Percentiles rank a stretch among this genome's conserved stretches.
These are phyloP conservation scores for Drosophila pectinifera DNA, from an alignment of 1,140 invertebrate genomes.

Conservation along the genomic window DNA sequence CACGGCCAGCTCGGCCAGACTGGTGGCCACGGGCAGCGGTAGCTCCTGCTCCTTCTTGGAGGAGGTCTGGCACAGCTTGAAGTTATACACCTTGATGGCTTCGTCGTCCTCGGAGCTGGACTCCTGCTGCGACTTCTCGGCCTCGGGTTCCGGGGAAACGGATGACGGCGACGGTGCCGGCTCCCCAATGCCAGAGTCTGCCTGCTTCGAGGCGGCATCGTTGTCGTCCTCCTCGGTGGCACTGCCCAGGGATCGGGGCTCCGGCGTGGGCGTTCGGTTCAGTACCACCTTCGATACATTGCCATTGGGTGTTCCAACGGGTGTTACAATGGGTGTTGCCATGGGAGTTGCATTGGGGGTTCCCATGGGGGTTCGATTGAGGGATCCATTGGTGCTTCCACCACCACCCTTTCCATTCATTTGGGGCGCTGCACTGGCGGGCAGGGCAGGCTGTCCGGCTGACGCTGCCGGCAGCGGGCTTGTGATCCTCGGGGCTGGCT, in stretches of 20 bases:
- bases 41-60: slow-evolving; percentile 32
- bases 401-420: slow-evolving; percentile 3
- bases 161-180: slow-evolving; percentile 68
- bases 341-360: slow-evolving; percentile 14
- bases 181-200: slow-evolving; percentile 79
- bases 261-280: slow-evolving; percentile 79
- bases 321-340: background rate
- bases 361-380: slow-evolving; percentile 16
- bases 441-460: slow-evolving; percentile 20
- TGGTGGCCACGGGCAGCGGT: slow-evolving; percentile 22
- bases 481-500: slow-evolving; percentile 69
- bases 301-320: slow-evolving; percentile 12
- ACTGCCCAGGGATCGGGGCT: slow-evolving; percentile 72
- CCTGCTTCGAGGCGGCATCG: slow-evolving; percentile 74
- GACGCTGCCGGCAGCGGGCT: slow-evolving; percentile 39
- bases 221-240: slow-evolving; percentile 62
- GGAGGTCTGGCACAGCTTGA: slow-evolving; percentile 79
- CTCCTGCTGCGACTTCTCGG: slow-evolving; percentile 55
- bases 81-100: slow-evolving; percentile 82
- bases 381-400: slow-evolving; percentile 2
- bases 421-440: slow-evolving; percentile 21
- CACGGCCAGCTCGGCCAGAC: slow-evolving; percentile 59
- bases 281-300: slow-evolving; percentile 79
- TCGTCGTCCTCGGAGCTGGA: slow-evolving; percentile 84
- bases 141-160: slow-evolving; percentile 54